These are phyloP conservation scores for Macrophya annulata DNA, from an alignment of 2,888 invertebrate genomes.

Conservation along the genomic window DNA sequence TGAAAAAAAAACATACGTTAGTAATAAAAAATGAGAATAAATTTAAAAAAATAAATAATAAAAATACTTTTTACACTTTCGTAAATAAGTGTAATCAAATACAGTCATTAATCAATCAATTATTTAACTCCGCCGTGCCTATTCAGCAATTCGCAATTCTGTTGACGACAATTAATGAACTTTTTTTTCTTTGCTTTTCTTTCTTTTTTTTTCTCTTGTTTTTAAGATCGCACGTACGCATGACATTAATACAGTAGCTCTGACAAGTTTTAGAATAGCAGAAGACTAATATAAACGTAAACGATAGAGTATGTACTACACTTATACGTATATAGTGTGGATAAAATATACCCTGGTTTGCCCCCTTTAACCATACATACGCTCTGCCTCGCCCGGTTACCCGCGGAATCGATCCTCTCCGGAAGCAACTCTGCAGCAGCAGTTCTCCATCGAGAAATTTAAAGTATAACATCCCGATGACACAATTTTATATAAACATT, in stretches of 20 bases:
- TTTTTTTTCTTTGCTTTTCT: not conserved
- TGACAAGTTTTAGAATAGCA: not conserved
- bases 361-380: conserved; percentile 45
- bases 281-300: conserved; percentile 1
- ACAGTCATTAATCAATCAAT: not conserved
- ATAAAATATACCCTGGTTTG: conserved; percentile 37
- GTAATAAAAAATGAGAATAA: not conserved
- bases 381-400: conserved; percentile 54
- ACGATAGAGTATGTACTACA: not conserved
- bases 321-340: not conserved
- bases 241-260: not conserved
- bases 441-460: not conserved
- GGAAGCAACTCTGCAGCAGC: conserved; percentile 27
- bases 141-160: no score
- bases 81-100: not conserved
- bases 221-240: not conserved
- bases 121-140: not conserved
- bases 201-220: not conserved
- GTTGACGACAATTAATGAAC: not conserved
- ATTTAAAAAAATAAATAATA: not conserved
- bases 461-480: conserved; percentile 11
- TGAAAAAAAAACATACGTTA: not conserved
- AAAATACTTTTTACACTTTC: conserved; percentile 6
- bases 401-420: conserved; percentile 51
- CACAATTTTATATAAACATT: not conserved